These are phyloP conservation scores for Axis porcinus DNA, from an alignment of 2,113 vertebrate species.

Conservation along the genomic window DNA sequence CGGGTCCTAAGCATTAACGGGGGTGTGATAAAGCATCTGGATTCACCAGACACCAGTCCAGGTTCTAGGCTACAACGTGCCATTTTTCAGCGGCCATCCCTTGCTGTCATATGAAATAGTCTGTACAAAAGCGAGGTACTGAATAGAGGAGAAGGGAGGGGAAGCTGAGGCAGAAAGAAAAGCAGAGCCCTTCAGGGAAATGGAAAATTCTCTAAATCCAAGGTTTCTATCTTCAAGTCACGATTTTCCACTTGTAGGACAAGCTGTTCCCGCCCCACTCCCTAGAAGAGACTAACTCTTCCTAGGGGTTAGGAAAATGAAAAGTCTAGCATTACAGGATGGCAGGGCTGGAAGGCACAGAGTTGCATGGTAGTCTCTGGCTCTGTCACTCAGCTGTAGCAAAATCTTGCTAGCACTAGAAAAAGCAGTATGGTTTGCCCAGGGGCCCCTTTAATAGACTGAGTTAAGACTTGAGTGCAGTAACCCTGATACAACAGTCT, in stretches of 20 bases:
- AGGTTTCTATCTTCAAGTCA: background rate
- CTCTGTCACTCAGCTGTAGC: background rate
- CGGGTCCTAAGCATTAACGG: background rate
- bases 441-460: background rate
- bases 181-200: background rate
- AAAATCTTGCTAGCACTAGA: background rate
- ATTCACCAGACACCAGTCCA: background rate
- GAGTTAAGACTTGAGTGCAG: background rate
- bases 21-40: background rate
- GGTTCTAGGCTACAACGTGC: background rate
- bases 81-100: background rate
- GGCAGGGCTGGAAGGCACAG: background rate
- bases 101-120: slow-evolving; percentile 2
- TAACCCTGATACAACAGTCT: background rate
- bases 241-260: background rate
- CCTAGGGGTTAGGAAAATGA: background rate
- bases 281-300: background rate
- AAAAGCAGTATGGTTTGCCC: background rate
- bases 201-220: background rate
- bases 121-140: background rate
- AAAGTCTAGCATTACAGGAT: background rate
- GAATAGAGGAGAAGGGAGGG: background rate
- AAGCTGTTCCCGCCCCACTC: background rate
- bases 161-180: slow-evolving; percentile 26
- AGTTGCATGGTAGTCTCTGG: background rate